These are phyloP conservation scores for Brachylomia viminalis DNA, from an alignment of 2,888 invertebrate genomes.

Conservation along the genomic window DNA sequence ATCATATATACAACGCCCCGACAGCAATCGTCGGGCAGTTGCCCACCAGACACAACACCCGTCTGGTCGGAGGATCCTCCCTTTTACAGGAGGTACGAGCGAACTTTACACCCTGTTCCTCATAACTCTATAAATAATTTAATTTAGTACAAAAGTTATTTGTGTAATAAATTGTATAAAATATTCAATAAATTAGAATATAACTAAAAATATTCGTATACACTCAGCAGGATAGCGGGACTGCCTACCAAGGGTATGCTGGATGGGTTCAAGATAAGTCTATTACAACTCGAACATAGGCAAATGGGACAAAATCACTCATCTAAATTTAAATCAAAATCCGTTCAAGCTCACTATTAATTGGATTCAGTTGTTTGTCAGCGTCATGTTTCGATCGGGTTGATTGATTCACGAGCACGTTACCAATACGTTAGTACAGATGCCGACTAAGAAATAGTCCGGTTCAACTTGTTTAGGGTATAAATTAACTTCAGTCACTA, in stretches of 20 bases:
- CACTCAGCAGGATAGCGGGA: neutral
- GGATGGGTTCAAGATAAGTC: neutral
- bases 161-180: too few relatives aligned
- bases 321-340: slow-evolving; percentile 3
- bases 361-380: slow-evolving; percentile 66
- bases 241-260: neutral
- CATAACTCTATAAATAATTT: too few relatives aligned
- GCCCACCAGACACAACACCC: too few relatives aligned
- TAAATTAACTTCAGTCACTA: slow-evolving; percentile 40
- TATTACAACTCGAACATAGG: neutral
- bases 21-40: too few relatives aligned
- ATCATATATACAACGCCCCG: too few relatives aligned
- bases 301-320: neutral
- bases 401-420: slow-evolving; percentile 67
- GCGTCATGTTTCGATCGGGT: slow-evolving; percentile 63
- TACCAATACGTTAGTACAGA: slow-evolving; percentile 15
- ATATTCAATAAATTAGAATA: too few relatives aligned
- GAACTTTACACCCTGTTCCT: too few relatives aligned
- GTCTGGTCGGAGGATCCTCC: too few relatives aligned
- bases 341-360: slow-evolving; percentile 46
- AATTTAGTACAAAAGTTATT: too few relatives aligned
- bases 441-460: slow-evolving; percentile 21
- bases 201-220: neutral
- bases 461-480: slow-evolving; percentile 25
- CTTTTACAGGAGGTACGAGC: too few relatives aligned